phyloP scores from a whole-genome alignment of 2,797 vertebrate genomes.

The Odontamblyopus lacepedii region DNA sequence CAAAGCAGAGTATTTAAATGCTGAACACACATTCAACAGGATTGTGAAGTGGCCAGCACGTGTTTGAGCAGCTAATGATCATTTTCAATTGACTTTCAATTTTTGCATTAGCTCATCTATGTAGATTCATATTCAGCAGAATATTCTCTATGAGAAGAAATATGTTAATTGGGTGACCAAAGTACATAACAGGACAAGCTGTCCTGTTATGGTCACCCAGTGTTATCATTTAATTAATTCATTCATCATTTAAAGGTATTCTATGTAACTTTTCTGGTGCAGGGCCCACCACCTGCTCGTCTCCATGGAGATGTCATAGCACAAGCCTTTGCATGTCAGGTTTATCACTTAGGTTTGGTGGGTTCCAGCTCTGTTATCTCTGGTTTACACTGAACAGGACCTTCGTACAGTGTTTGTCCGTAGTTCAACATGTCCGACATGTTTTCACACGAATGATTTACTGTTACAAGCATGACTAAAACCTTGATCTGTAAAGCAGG shows the following conservation, averaged over 20 bases:
- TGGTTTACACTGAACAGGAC: not conserved
- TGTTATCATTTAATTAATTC: not conserved
- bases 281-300: not conserved
- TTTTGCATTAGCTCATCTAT: conserved; percentile 6
- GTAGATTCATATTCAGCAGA: not conserved
- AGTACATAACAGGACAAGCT: not conserved
- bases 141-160: not conserved
- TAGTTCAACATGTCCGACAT: conserved; percentile 20
- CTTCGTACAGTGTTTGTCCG: conserved; percentile 1
- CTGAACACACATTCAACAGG: conserved; percentile 30
- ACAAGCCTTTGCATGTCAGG: not conserved
- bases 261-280: not conserved
- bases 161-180: not conserved
- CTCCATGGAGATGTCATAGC: not conserved
- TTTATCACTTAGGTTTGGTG: conserved; percentile 1
- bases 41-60: conserved; percentile 23
- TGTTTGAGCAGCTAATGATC: conserved; percentile 37
- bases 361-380: not conserved
- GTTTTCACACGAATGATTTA: conserved; percentile 32
- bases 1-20: conserved; percentile 52
- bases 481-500: conserved; percentile 5
- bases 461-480: conserved; percentile 19
- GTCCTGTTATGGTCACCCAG: no score
- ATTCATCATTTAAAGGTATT: not conserved
- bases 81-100: conserved; percentile 21